Percentiles rank a stretch among this genome's conserved stretches.
Evolutionary conservation across 2,888 invertebrate genomes (phyloP).

Genomic region (Drosophila anceps): DNA sequence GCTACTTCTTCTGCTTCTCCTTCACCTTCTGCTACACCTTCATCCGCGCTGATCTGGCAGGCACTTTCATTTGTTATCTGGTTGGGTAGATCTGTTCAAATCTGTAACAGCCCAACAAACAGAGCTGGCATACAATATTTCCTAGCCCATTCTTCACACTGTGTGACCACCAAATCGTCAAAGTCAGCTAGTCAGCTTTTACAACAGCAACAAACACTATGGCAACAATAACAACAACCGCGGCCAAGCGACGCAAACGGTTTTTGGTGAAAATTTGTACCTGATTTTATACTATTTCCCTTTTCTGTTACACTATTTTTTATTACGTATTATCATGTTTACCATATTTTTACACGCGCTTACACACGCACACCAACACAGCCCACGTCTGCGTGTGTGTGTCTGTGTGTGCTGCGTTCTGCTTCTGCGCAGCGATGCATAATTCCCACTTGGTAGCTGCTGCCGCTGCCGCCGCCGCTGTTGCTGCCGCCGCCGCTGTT

Average conservation of each 20-base stretch:
- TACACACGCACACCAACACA: slow-evolving; percentile 50
- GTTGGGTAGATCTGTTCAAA: slow-evolving; percentile 66
- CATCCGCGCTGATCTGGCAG: slow-evolving; percentile 44
- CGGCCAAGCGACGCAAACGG: slow-evolving; percentile 71
- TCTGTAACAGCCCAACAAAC: slow-evolving; percentile 73
- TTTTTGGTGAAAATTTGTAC: slow-evolving; percentile 80
- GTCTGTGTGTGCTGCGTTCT: slow-evolving; percentile 70
- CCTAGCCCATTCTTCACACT: slow-evolving; percentile 78
- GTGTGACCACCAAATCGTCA: slow-evolving; percentile 81
- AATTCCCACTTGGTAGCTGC: slow-evolving; percentile 79
- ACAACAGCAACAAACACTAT: slow-evolving; percentile 24
- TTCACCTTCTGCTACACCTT: background rate
- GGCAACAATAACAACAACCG: slow-evolving; percentile 49
- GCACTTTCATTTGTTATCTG: slow-evolving; percentile 78
- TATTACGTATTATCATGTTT: slow-evolving; percentile 79
- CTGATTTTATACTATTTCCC: slow-evolving; percentile 76
- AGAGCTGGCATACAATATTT: slow-evolving; percentile 71
- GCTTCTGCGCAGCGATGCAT: slow-evolving; percentile 84
- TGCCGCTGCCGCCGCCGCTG: slow-evolving; percentile 35
- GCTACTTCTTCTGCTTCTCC: background rate
- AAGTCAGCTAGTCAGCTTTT: slow-evolving; percentile 65
- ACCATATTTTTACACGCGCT: slow-evolving; percentile 80
- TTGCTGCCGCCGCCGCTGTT: slow-evolving; percentile 43
- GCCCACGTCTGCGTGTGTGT: slow-evolving; percentile 19
- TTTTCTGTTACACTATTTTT: slow-evolving; percentile 69